phyloP scores from a whole-genome alignment of 2,113 vertebrate species.

The Hippocampus abdominalis region DNA sequence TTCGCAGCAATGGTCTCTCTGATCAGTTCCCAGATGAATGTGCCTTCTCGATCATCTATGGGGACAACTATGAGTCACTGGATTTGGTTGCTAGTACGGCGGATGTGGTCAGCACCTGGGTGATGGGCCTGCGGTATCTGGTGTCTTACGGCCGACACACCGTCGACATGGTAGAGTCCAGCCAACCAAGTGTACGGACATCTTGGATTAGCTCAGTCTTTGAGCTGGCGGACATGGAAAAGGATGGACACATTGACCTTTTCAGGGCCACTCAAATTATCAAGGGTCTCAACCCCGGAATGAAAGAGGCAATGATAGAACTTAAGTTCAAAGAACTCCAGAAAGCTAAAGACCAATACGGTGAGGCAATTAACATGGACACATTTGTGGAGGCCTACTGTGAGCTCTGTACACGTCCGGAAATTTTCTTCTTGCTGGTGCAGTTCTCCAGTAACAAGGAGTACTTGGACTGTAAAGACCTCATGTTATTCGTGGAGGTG shows the following conservation, averaged over 20 bases:
- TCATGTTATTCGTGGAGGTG: slow-evolving; percentile 86
- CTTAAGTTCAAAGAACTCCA: slow-evolving; percentile 90
- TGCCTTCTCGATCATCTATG: slow-evolving; percentile 90
- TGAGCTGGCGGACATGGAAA: slow-evolving; percentile 79
- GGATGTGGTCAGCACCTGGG: slow-evolving; percentile 88
- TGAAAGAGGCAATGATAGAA: slow-evolving; percentile 84
- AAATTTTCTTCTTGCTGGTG: slow-evolving; percentile 88
- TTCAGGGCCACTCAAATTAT: slow-evolving; percentile 85
- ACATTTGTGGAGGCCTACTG: slow-evolving; percentile 85
- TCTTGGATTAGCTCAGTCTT: slow-evolving; percentile 89
- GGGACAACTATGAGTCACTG: slow-evolving; percentile 90
- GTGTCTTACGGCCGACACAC: slow-evolving; percentile 86
- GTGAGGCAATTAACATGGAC: slow-evolving; percentile 76
- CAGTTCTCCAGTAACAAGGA: slow-evolving; percentile 96
- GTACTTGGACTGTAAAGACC: slow-evolving; percentile 85
- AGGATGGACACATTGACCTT: slow-evolving; percentile 78
- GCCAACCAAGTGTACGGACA: slow-evolving; percentile 79
- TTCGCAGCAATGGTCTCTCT: slow-evolving; percentile 86
- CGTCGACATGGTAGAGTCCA: slow-evolving; percentile 71
- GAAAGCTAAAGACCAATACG: slow-evolving; percentile 78
- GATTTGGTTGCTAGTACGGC: slow-evolving; percentile 86
- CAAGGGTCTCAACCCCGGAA: slow-evolving; percentile 86
- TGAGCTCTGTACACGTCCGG: slow-evolving; percentile 87
- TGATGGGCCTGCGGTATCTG: slow-evolving; percentile 88
- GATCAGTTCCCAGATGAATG: slow-evolving; percentile 91